Evolutionary conservation across 2,113 vertebrate species (phyloP).

Genomic region (Isichthys henryi): DNA sequence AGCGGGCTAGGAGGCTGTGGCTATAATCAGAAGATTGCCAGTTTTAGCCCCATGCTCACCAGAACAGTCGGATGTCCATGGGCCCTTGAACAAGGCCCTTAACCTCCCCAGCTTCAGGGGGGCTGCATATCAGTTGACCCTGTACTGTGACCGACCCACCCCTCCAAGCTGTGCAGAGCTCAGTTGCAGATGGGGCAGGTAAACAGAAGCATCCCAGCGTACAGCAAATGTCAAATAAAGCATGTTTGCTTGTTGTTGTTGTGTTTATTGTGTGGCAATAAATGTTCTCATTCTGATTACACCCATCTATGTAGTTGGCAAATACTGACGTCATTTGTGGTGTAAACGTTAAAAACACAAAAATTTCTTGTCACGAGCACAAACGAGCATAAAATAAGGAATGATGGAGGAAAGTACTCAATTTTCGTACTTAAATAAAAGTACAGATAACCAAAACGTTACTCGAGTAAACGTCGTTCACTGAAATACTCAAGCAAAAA

Average conservation of each 20-base stretch:
- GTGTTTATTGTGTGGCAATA: too few species aligned
- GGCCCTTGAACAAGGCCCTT: too few species aligned
- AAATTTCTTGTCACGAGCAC: background rate
- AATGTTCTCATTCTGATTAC: background rate
- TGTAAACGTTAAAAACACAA: background rate
- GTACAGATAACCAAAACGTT: background rate
- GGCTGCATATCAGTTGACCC: background rate
- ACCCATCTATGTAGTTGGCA: background rate
- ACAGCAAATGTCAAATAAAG: too few species aligned
- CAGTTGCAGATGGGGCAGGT: background rate
- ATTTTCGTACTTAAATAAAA: background rate
- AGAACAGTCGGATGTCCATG: too few species aligned
- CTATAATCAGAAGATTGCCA: too few species aligned
- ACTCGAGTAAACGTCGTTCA: background rate
- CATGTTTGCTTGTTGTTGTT: too few species aligned
- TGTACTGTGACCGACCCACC: background rate
- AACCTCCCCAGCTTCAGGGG: background rate
- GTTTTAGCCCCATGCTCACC: too few species aligned
- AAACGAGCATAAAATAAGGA: background rate
- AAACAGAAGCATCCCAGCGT: too few species aligned
- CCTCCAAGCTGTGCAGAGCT: background rate
- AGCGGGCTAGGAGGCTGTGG: too few species aligned
- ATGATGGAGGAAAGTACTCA: background rate
- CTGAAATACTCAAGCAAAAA: background rate
- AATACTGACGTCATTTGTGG: background rate